Base-by-base conservation (phyloP, 2,888 invertebrate genomes). In the Pedicia rivosa region DNA sequence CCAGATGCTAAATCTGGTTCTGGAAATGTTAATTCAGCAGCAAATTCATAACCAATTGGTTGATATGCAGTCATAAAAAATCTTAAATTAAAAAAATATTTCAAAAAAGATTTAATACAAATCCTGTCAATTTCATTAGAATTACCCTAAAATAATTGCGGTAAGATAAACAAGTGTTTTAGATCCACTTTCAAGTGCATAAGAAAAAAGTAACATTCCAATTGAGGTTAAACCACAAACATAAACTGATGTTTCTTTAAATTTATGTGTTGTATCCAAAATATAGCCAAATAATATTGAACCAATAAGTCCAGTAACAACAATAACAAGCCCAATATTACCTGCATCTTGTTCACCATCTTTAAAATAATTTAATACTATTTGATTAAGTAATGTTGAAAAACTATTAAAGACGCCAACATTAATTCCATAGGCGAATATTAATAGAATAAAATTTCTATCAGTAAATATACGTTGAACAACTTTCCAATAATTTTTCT, bases 61-160 rank as follows among this genome's bases (percentile, higher is more conserved):
- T 78, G 56, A 51, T 78, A 80, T 7, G 78, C 78, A 8, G 77
- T 74, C 71, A 80, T 76, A 57, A 78, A 79, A 52, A 74, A 76
- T 39, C 78, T 76, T 54, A 5, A 55, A 38, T 39, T 33, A 39
- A 30, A 19, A 19, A 33, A 3, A 7, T 20, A 15, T 19, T 13
- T 40, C 10, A 16, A 28, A 13, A 25, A 24, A 15, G 13, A 14
- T 9, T n/a, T n/a, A 17, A 13, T 8, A 13, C 19, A 10, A 3
- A 15, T 24, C 12, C 8, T 30, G 24, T 15, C 15, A 19, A 12
- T 36, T 15, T 7, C 28, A 12, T 10, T 26, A 40, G 4, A 22
- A 19, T 52, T 48, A 72, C 72, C 74, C 74, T 25, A 77, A 57
- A 20, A 65, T 44, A 6, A 62, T 65, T 20, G 69, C 64, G 15